phyloP scores from a whole-genome alignment of 2,888 invertebrate species.

The Hydroisotoma schaefferi region DNA sequence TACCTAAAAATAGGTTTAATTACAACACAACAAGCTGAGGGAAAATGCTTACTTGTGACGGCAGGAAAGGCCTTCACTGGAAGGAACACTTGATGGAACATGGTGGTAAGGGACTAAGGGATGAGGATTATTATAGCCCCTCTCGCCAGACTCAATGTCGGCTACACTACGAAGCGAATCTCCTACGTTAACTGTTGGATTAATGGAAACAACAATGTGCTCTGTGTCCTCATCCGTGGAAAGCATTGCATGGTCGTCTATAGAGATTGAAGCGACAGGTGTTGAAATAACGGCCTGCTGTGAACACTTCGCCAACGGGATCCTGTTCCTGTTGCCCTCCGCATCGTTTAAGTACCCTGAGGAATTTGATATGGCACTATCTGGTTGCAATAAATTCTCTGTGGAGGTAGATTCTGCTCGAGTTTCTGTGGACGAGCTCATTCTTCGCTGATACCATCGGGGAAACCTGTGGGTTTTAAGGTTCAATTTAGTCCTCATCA shows the following conservation, averaged over 20 bases:
- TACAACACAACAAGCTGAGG: not conserved
- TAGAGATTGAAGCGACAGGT: slow-evolving; percentile 40
- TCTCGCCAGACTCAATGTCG: slow-evolving; percentile 71
- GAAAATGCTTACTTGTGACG: slow-evolving; percentile 36
- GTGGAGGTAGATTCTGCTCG: slow-evolving; percentile 38
- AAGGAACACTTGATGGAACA: slow-evolving; percentile 34
- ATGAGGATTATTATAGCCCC: slow-evolving; percentile 32
- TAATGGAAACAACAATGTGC: slow-evolving; percentile 2
- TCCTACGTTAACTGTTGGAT: not conserved
- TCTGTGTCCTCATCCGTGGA: slow-evolving; percentile 48
- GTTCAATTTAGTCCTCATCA: not conserved
- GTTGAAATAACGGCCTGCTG: slow-evolving; percentile 48
- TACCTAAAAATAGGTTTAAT: not conserved
- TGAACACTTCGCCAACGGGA: slow-evolving; percentile 47
- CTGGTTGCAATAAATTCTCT: slow-evolving; percentile 38
- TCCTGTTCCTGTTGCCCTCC: slow-evolving; percentile 33
- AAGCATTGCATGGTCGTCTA: slow-evolving; percentile 46
- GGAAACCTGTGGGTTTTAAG: not conserved
- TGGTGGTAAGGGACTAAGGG: slow-evolving; percentile 25
- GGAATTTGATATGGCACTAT: slow-evolving; percentile 29
- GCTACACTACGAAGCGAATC: slow-evolving; percentile 67
- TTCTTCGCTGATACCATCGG: slow-evolving; percentile 6
- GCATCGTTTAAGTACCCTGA: slow-evolving; percentile 36
- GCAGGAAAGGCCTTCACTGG: slow-evolving; percentile 34
- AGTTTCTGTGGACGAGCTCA: slow-evolving; percentile 25